Base-by-base conservation (phyloP, 2,888 invertebrate genomes). In the Plemyria rubiginata region DNA sequence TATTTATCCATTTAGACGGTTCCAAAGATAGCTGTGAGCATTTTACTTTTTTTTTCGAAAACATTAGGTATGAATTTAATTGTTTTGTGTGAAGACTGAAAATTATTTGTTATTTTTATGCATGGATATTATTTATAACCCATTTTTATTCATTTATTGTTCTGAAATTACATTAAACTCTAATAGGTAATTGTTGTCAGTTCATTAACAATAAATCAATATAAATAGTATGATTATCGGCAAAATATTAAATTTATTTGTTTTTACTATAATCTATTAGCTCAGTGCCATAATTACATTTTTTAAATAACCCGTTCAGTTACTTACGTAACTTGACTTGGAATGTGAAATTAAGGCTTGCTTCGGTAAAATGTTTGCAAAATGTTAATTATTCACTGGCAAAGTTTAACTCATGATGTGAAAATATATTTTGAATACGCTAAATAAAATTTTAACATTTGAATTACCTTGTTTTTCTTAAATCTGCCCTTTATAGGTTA, bases 361-460 rank as follows among this genome's bases (percentile, higher is more conserved):
- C 88, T 83, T 79, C 77, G 82, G 83, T 86, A 85, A 84, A 85
- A 86, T 76, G 78, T 82, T 77, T 36, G 74, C 75, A 78, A 81
- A 73, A 78, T 74, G 66, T 45, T 41, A 54, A 45, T 46, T 45
- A 61, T 74, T 70, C 73, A 76, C 74, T 72, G 67, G 76, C 77
- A 78, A 79, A 78, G 81, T 82, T 80, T 84, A 78, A 71, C 50
- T 49, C 49, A 32, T 77, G 79, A 70, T 78, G 75, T 84, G 70
- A 83, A 84, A 84, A 84, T 87, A 86, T 88, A 88, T 89, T 88
- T 89, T 88, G 82, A 86, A 84, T 88, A 88, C 77, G 86, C 88
- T 87, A 81, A 80, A 84, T 85, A 80, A 81, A 81, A 77, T 62
- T 68, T 68, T 32, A 74, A 73, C 60, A 69, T 66, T 67, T 50